Evolutionary conservation across 2,888 invertebrate species (phyloP), one percentile per base, ranked within the genome.

Genomic region (Drosophila fungiperda): DNA sequence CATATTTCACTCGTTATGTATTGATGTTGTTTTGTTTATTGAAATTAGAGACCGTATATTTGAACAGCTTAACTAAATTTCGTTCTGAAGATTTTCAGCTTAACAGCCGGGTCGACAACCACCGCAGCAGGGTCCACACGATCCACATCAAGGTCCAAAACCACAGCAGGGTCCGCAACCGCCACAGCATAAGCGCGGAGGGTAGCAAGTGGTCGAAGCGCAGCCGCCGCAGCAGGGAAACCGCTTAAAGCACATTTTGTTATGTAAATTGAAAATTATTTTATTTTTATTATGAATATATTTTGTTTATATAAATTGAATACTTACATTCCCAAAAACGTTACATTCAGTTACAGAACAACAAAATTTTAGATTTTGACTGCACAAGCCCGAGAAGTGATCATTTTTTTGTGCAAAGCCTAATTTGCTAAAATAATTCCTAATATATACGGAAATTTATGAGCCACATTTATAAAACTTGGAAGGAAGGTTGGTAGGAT

Each of bases 81-180:
- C 45, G 45, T 67, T 67, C 54, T 52, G 42, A 66, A 66, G 66
- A 35, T 12, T 40, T 12, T 17, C 12, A 15, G 45, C 45, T 45
- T 49, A 65, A 33, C 65, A 65, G 35, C 35, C 50, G 4, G 50
- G 65, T 3, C 40, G 40, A 11, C 42, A 62, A 12, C 58, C 23
- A 23, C 45, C 23, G 4, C 45, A 4, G 15, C 15, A 26, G 23
- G 54, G 40, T 9, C 32, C 20, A 11, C 23, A 20, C 20, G n/a
- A 15, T 29, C 65, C 65, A 35, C 38, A 54, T 9, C 68, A 68
- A 3, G 68, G 29, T 12, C 67, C 68, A 8, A 67, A 17, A 17
- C 54, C 68, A n/a, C 23, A 57, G 68, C 68, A 68, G 8, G 68
- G 68, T 8, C 57, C 57, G 8, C 68, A 68, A 36, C 67, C 67